Evolutionary conservation across 1,140 invertebrate species (phyloP).

Genomic region (Reticulitermes speratus): DNA sequence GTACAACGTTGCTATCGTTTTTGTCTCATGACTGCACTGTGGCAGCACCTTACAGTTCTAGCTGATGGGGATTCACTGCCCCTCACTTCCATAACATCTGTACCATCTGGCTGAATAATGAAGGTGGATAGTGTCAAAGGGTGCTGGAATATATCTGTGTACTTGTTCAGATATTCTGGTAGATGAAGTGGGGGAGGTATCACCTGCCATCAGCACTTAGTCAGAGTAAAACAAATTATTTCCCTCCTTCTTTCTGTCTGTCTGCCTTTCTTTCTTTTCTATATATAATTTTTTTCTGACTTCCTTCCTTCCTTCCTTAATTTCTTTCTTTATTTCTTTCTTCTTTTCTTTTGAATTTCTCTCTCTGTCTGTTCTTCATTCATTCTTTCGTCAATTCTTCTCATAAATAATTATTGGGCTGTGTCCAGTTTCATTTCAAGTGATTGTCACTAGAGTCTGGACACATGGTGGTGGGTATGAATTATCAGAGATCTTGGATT

Average conservation of each 20-base stretch:
- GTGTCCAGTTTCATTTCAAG: neutral
- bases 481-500: neutral
- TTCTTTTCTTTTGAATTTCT: conserved; percentile 37
- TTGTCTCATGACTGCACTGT: neutral
- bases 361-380: conserved; percentile 39
- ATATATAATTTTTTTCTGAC: conserved; percentile 31
- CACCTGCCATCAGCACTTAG: too few species aligned
- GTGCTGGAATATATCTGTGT: too few species aligned
- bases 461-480: neutral
- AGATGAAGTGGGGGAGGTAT: too few species aligned
- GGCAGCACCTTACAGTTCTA: conserved; percentile 19
- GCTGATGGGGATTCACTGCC: neutral
- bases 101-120: too few species aligned
- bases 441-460: neutral
- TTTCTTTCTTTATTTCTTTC: conserved; percentile 29
- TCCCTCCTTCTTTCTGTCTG: conserved; percentile 22
- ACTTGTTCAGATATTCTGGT: too few species aligned
- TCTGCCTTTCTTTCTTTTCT: conserved; percentile 34
- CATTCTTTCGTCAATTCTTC: conserved; percentile 34
- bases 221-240: too few species aligned
- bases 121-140: too few species aligned
- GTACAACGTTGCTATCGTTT: neutral
- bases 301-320: conserved; percentile 28
- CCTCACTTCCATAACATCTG: too few species aligned
- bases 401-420: neutral